These are phyloP conservation scores for Cheilosia vulpina DNA, from an alignment of 2,888 invertebrate genomes.

Conservation along the genomic window DNA sequence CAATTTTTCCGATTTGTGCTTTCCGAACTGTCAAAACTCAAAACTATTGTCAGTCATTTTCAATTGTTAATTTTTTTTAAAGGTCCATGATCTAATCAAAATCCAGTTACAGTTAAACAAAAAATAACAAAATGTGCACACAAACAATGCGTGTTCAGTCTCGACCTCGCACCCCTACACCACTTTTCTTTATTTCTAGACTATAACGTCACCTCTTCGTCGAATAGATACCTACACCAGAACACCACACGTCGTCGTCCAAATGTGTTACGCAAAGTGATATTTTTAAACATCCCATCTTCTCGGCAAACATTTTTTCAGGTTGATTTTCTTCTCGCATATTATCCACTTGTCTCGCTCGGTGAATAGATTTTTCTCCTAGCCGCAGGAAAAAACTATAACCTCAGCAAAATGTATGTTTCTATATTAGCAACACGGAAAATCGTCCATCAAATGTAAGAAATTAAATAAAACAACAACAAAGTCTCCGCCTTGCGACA, in stretches of 20 bases:
- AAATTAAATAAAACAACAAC: slow-evolving; percentile 19
- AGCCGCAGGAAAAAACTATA: slow-evolving; percentile 7
- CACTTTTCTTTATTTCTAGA: slow-evolving; percentile 58
- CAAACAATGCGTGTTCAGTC: slow-evolving; percentile 53
- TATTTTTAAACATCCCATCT: slow-evolving; percentile 79
- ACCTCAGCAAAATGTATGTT: neutral
- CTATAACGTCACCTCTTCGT: slow-evolving; percentile 64
- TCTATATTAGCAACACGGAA: slow-evolving; percentile 32
- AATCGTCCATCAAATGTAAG: slow-evolving; percentile 23
- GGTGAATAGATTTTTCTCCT: slow-evolving; percentile 16
- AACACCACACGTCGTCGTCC: slow-evolving; percentile 32
- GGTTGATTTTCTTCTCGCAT: slow-evolving; percentile 49
- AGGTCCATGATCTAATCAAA: neutral
- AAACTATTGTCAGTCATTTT: neutral
- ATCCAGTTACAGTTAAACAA: neutral
- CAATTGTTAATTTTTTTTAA: neutral
- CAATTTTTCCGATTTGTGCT: no score
- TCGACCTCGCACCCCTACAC: neutral
- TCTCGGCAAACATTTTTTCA: slow-evolving; percentile 33
- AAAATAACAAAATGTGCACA: slow-evolving; percentile 13
- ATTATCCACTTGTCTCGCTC: neutral
- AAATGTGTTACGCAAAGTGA: slow-evolving; percentile 81
- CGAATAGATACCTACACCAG: slow-evolving; percentile 32
- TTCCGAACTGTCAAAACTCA: no score
- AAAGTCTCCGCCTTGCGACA: slow-evolving; percentile 27